Percentiles rank a stretch among this genome's conserved stretches.
Evolutionary conservation across 1,140 invertebrate species (phyloP).

Genomic region (Macrosteles quadrilineatus): DNA sequence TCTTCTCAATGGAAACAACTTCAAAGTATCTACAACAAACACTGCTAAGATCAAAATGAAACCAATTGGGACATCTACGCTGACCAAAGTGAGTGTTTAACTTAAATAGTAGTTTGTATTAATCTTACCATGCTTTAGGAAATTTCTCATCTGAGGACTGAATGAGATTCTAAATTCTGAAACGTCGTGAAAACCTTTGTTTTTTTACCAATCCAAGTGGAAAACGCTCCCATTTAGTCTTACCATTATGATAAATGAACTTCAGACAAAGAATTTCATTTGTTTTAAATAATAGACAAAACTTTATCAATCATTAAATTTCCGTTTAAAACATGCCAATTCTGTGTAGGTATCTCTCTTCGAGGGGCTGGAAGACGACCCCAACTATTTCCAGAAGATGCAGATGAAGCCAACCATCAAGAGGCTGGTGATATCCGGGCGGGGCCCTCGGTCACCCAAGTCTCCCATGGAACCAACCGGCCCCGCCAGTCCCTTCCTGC

Average conservation of each 20-base stretch:
- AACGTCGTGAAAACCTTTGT: no score
- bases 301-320: no score
- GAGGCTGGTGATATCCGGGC: conserved; percentile 27
- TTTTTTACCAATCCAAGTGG: no score
- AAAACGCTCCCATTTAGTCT: no score
- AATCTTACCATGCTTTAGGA: no score
- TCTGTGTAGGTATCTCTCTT: conserved; percentile 71
- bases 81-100: conserved; percentile 54
- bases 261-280: no score
- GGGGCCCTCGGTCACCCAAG: not conserved
- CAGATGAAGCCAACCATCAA: conserved; percentile 32
- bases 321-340: no score
- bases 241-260: no score
- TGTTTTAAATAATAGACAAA: no score
- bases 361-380: conserved; percentile 65
- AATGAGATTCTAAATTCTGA: no score
- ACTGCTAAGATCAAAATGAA: conserved; percentile 62
- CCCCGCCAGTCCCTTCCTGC: conserved; percentile 8
- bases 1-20: conserved; percentile 56
- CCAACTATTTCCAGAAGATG: conserved; percentile 21
- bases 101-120: not conserved
- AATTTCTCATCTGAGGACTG: no score
- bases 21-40: conserved; percentile 64
- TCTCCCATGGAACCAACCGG: not conserved
- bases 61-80: conserved; percentile 53